Evolutionary conservation across 2,888 invertebrate genomes (phyloP), one percentile per base, ranked within the genome.

Genomic region (Lochmaea capreae): DNA sequence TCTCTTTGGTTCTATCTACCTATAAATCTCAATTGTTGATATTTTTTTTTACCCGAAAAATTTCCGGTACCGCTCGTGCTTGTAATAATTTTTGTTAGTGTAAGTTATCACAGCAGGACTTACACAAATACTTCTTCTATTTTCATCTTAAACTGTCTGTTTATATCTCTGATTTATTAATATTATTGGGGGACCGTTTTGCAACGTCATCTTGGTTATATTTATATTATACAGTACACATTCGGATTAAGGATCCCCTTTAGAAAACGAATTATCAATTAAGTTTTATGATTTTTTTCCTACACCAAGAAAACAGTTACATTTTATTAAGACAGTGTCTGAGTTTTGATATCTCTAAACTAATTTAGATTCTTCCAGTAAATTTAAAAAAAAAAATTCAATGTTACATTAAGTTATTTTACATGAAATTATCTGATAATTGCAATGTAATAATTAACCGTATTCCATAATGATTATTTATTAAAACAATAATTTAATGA

Each of bases 111-210:
- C 54, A 18, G 16, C 16, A 11, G 18, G 16, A 10, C 54, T 54
- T 16, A 54, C 6, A 16, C 18, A 16, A 54, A 54, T 18, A 6
- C 49, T 49, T 49, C 49, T 9, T 54, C 54, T 18, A 54, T 18
- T 54, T 54, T 54, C 16, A 54, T 54, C 16, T 18, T 54, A 54
- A 54, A 18, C 3, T 54, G 18, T 16, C 52, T 54, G 54, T 54
- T 54, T 54, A 54, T 54, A 18, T 54, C n/a, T 54, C 10, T 54
- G 54, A 18, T 54, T 54, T 54, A 54, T 54, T 54, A 49, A 49
- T 49, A 54, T 54, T 10, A 54, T 54, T 18, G 16, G 54, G 54
- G 54, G 18, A 18, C 16, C 18, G 54, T 18, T 54, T 9, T 18
- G 18, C 16, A 54, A 9, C 16, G 49, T 49, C 49, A 49, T 49